Evolutionary conservation across 53 echinoderm and acorn worm species (phyloP).

Genomic region (Arbacia lixula): DNA sequence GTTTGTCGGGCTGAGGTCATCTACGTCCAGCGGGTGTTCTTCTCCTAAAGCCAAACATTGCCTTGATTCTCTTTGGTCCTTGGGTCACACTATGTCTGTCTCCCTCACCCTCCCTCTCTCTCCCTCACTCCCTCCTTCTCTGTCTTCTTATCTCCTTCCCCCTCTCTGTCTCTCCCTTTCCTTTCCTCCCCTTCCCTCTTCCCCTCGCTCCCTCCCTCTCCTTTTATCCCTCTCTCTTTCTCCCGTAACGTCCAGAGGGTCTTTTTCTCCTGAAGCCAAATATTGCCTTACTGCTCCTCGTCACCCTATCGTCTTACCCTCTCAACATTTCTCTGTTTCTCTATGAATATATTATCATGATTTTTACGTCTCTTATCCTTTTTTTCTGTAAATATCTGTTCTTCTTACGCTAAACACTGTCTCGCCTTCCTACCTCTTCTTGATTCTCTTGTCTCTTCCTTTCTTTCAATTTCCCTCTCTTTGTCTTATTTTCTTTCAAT

Average conservation of each 20-base stretch:
- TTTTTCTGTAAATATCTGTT: not conserved
- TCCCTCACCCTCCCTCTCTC: no score
- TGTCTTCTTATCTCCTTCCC: no score
- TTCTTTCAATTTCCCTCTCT: not conserved
- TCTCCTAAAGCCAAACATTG: conserved; percentile 64
- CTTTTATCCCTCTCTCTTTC: no score
- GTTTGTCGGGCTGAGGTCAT: conserved; percentile 92
- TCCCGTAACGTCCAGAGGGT: conserved; percentile 96
- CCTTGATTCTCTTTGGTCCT: not conserved
- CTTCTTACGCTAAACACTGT: not conserved
- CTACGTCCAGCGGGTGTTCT: conserved; percentile 95
- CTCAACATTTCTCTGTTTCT: not conserved
- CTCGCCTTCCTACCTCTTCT: not conserved
- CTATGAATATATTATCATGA: not conserved
- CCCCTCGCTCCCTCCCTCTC: no score
- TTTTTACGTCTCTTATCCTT: not conserved
- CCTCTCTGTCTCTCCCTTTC: no score
- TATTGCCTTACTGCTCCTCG: not conserved
- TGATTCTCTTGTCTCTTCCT: no score
- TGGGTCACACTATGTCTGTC: no score
- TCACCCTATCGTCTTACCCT: not conserved
- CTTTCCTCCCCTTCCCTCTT: no score
- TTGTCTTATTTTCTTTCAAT: not conserved
- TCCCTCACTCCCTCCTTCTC: no score
- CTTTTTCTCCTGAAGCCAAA: conserved; percentile 66